phyloP scores from a whole-genome alignment of 1,140 invertebrate species.

The Brachionus sp. region DNA sequence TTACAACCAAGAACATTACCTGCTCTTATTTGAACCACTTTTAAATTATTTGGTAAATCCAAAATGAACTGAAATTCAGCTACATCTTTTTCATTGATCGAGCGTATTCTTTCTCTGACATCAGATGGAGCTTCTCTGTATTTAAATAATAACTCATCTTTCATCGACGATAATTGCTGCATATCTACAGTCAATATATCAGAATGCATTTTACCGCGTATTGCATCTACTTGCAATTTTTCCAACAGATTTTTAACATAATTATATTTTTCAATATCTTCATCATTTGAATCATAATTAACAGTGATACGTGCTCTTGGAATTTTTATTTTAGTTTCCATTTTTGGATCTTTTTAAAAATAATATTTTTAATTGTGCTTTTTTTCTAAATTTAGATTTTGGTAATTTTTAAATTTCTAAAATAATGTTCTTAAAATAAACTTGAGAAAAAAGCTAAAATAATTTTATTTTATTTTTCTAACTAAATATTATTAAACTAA shows the following conservation, averaged over 20 bases:
- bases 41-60: neutral
- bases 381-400: neutral
- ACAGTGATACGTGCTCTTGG: neutral
- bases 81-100: neutral
- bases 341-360: neutral
- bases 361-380: neutral
- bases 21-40: neutral
- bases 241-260: neutral
- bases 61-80: neutral
- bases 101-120: neutral
- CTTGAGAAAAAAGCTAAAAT: neutral
- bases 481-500: neutral
- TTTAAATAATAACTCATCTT: neutral
- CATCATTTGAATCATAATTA: neutral
- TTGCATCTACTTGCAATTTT: neutral
- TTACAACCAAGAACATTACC: neutral
- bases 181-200: neutral
- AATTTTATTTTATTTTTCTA: neutral
- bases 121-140: neutral
- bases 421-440: neutral
- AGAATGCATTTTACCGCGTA: neutral
- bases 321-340: neutral
- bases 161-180: neutral
- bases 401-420: neutral
- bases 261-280: neutral